A percentile compares a stretch with the other conserved stretches of the same genome.
Evolutionary conservation across 2,797 vertebrate species (phyloP).

Genomic region (Eulemur mongoz): DNA sequence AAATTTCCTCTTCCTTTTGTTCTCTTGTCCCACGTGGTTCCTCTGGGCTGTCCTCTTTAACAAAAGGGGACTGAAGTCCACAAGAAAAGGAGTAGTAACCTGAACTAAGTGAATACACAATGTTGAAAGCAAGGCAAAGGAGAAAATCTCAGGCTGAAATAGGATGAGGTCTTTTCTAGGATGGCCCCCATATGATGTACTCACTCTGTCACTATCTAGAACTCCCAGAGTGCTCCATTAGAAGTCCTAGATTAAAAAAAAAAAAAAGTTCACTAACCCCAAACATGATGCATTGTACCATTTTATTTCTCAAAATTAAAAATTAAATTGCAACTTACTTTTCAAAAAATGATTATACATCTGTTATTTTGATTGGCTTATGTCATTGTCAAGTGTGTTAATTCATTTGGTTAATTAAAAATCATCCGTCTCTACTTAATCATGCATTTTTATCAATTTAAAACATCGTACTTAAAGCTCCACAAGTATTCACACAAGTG

Average conservation of each 20-base stretch:
- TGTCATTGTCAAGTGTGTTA: neutral
- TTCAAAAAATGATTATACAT: neutral
- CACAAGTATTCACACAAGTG: neutral
- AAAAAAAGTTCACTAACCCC: neutral
- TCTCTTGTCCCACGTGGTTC: neutral
- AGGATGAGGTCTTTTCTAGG: neutral
- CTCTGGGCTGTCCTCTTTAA: neutral
- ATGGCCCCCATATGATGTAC: too few species aligned
- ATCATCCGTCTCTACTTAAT: neutral
- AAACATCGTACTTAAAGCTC: neutral
- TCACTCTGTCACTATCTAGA: neutral
- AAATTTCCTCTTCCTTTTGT: neutral
- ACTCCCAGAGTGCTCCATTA: neutral
- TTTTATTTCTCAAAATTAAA: conserved; percentile 1
- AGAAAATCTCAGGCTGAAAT: neutral
- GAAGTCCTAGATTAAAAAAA: neutral
- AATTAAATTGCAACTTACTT: neutral
- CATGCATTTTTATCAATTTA: neutral
- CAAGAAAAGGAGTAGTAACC: neutral
- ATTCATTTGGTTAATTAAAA: neutral
- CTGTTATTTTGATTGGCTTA: neutral
- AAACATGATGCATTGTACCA: neutral
- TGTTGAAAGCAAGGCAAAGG: neutral
- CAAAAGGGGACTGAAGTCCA: neutral
- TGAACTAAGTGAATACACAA: neutral